Base-by-base conservation (phyloP, 2,797 vertebrate species). In the Alcedo quadribrachys region DNA sequence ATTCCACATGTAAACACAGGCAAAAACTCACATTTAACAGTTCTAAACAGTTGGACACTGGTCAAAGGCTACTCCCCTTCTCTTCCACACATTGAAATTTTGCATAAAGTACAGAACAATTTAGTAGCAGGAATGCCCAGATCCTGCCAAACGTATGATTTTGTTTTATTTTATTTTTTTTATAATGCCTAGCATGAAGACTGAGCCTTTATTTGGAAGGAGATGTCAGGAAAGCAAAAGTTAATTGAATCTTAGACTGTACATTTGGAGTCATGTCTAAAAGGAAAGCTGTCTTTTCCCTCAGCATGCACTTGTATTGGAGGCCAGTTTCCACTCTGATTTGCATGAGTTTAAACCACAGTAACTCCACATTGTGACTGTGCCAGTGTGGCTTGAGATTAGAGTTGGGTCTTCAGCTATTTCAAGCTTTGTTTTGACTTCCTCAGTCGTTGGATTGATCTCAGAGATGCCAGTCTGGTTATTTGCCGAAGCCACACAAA, bases 1-100 rank as follows among this genome's bases (percentile, higher is more conserved):
- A 96, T 86, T 90, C 94, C 93, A 83, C 83, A 87, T 95, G 95
- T 94, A 94, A 96, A 95, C 79, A 90, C 3, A 28, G 88, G 85
- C 54, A 48, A 88, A 93, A 92, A 90, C 82, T 81, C 76, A 58
- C 83, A 84, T 95, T 93, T 83, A 94, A 50, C 91, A 89, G 85
- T 71, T 80, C 81, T 94, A 95, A 96, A 91, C 91, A 94, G 71
- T 95, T 90, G 94, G 94, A 93, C 51, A 33, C 55, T 30, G 68
- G 94, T 91, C 86, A 95, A 95, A 92, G 77, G 81, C 81, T 91
- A 76, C 74, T 88, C 88, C 21, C 19, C 40, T 82, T 73, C 70
- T 70, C 68, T 68, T 70, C 27, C 66, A 92, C 79, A 85, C 55
- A 24, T 8, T 30, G 81, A 95, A 82, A 92, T 75, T 75, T 85